Percentiles rank a stretch among this genome's conserved stretches.
phyloP scores from a whole-genome alignment of 2,113 vertebrate genomes.

The Lontra canadensis region DNA sequence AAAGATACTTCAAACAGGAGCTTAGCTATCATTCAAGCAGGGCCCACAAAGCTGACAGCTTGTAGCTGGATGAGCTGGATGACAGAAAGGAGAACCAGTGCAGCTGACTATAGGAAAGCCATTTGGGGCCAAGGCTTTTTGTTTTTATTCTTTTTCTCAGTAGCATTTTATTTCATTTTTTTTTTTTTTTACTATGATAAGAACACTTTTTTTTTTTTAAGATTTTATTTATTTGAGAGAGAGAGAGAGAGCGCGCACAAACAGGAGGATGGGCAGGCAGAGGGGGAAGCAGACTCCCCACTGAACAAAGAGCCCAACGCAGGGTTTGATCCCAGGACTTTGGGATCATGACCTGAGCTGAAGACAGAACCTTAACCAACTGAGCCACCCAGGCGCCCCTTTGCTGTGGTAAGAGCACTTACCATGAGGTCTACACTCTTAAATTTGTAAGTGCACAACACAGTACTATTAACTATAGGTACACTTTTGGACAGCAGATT shows the following conservation, averaged over 20 bases:
- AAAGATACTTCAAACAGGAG: too few relatives aligned
- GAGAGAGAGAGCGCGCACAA: too few relatives aligned
- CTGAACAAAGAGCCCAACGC: too few relatives aligned
- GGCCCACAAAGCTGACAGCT: too few relatives aligned
- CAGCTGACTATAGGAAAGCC: background rate
- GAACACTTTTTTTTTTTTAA: background rate
- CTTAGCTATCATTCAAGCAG: background rate
- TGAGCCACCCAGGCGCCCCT: background rate
- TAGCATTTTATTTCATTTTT: background rate
- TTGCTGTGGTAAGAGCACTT: background rate
- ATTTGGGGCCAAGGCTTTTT: background rate
- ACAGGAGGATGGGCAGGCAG: background rate
- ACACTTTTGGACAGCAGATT: background rate
- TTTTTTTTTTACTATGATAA: background rate
- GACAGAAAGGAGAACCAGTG: background rate
- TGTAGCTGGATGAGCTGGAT: background rate
- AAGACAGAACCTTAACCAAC: background rate
- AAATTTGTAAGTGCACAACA: background rate
- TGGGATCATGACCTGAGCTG: background rate
- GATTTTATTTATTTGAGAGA: background rate
- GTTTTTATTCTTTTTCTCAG: background rate
- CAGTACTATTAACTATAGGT: background rate
- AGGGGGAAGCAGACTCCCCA: background rate
- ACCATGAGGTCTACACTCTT: background rate
- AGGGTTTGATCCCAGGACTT: background rate